A percentile compares a stretch with the other conserved stretches of the same genome.
These are phyloP conservation scores for Tetragnatha versicolor DNA, from an alignment of 1,140 invertebrate genomes.

Conservation along the genomic window DNA sequence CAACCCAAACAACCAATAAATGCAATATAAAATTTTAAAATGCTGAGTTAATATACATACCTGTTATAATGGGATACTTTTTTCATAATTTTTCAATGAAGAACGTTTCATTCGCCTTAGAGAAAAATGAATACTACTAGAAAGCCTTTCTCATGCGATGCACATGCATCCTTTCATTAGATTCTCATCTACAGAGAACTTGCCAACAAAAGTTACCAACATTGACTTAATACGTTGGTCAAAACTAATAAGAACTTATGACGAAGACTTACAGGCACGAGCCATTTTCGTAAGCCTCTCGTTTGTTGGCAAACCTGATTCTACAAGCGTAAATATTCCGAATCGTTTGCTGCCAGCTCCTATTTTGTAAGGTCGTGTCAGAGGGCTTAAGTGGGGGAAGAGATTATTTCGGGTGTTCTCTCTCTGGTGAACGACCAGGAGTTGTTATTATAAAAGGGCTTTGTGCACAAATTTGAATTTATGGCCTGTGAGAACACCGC, in stretches of 20 bases:
- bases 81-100: too few species aligned
- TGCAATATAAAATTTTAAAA: too few species aligned
- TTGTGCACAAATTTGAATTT: constrained; percentile 28
- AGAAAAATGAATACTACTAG: too few species aligned
- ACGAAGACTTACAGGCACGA: neutral
- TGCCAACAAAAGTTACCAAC: too few species aligned
- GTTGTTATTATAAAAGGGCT: constrained; percentile 17
- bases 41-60: too few species aligned
- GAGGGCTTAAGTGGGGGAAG: neutral
- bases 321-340: neutral
- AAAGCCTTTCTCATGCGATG: too few species aligned
- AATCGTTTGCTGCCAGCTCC: neutral
- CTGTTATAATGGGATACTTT: too few species aligned
- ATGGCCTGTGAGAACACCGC: neutral
- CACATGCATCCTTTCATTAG: too few species aligned
- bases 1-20: too few species aligned
- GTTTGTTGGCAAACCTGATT: neutral
- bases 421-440: neutral
- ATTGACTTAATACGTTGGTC: too few species aligned
- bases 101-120: too few species aligned
- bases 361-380: neutral
- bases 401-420: neutral
- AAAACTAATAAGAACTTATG: constrained; percentile 21
- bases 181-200: too few species aligned
- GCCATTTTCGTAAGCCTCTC: neutral